Percentiles rank a stretch among this genome's conserved stretches.
Conservation (phyloP, 1,140 invertebrate species). For the Saccostrea glomerata region DNA sequence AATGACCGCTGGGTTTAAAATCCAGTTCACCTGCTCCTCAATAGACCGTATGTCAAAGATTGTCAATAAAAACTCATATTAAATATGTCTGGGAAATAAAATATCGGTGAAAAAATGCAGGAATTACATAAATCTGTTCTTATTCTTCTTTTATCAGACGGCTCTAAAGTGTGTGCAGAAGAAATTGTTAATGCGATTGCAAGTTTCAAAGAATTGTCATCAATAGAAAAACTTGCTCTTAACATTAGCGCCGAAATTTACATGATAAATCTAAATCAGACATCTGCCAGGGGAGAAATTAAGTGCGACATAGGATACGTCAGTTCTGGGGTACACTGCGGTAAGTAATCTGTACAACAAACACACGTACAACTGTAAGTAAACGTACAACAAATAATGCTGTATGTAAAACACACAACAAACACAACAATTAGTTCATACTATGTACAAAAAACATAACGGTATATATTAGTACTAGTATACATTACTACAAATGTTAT, state of each 20-base stretch:
- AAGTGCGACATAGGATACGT: background rate
- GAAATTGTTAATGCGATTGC: background rate
- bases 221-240: background rate
- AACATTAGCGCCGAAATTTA: background rate
- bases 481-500: too few species aligned
- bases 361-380: too few species aligned
- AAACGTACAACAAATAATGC: too few species aligned
- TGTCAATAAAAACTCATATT: background rate
- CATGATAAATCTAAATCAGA: background rate
- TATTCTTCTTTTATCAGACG: background rate
- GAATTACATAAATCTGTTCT: background rate
- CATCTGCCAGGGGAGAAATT: background rate
- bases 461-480: too few species aligned
- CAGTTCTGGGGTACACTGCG: background rate
- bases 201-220: background rate
- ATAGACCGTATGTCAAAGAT: background rate
- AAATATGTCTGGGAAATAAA: background rate
- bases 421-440: too few species aligned
- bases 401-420: too few species aligned
- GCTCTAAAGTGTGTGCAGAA: background rate
- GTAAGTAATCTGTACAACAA: background rate
- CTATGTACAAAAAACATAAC: too few species aligned
- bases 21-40: background rate
- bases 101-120: background rate
- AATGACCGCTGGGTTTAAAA: background rate